These are phyloP conservation scores for Dascillus cervinus DNA, from an alignment of 2,888 invertebrate species.

Conservation along the genomic window DNA sequence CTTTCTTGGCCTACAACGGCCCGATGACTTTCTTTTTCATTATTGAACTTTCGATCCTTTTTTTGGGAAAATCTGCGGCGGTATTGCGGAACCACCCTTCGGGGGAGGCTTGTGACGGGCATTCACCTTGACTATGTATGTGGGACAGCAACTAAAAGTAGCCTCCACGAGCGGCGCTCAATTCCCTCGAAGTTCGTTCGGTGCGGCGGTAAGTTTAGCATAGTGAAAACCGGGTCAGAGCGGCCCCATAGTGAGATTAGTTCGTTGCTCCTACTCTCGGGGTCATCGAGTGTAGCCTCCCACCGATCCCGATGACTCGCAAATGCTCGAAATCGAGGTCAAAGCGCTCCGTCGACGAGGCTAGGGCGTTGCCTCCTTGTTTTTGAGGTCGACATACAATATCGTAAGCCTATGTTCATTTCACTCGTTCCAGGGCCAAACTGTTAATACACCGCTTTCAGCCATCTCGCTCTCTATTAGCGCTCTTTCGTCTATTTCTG, in stretches of 20 bases:
- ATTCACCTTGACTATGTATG: constrained; percentile 33
- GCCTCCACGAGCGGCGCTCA: constrained; percentile 20
- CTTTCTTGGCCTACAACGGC: constrained; percentile 7
- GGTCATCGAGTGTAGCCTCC: constrained; percentile 25
- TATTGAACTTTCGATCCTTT: constrained; percentile 6
- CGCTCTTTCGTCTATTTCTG: constrained; percentile 2
- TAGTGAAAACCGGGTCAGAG: constrained; percentile 31
- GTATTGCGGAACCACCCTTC: neutral
- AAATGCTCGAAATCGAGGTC: constrained; percentile 36
- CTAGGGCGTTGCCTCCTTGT: constrained; percentile 40
- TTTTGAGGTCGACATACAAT: constrained; percentile 41
- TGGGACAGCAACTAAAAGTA: constrained; percentile 21
- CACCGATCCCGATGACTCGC: constrained; percentile 21
- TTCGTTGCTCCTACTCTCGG: constrained; percentile 40
- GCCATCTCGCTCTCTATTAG: constrained; percentile 6
- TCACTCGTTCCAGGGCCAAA: constrained; percentile 15
- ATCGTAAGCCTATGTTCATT: constrained; percentile 15
- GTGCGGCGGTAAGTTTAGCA: constrained; percentile 9
- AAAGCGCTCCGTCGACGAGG: constrained; percentile 30
- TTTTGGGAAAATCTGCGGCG: neutral
- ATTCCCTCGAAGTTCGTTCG: constrained; percentile 8
- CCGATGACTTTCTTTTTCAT: constrained; percentile 12
- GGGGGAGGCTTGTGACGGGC: constrained; percentile 21
- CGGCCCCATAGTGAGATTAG: constrained; percentile 32
- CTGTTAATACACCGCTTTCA: constrained; percentile 5